Conservation (phyloP, 2,113 vertebrate genomes). For the Cyanocitta stelleri region DNA sequence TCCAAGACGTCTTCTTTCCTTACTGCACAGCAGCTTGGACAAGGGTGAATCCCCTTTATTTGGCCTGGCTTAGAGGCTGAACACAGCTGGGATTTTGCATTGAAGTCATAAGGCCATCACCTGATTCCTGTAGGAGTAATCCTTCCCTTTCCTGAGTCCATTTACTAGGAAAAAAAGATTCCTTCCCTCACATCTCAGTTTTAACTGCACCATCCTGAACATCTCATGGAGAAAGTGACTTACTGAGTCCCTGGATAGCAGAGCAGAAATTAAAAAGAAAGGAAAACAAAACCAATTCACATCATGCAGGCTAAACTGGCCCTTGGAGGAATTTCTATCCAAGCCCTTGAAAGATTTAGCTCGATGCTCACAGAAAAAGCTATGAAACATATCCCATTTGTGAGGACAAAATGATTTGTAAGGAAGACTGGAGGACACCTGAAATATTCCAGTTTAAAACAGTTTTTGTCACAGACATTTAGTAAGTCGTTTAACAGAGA, state of each 20-base stretch:
- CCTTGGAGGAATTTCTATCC: not conserved
- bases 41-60: not conserved
- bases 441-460: not conserved
- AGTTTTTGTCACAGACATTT: not conserved
- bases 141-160: not conserved
- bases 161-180: not conserved
- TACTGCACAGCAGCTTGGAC: not conserved
- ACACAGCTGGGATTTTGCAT: not conserved
- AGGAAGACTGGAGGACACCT: not conserved
- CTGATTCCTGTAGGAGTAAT: not conserved
- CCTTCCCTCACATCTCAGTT: not conserved
- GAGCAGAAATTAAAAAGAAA: not conserved
- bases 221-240: not conserved
- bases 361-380: not conserved
- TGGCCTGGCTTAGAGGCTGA: not conserved
- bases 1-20: not conserved
- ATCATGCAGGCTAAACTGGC: not conserved
- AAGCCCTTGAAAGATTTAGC: not conserved
- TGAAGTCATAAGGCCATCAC: not conserved
- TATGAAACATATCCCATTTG: not conserved
- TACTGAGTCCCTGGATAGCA: not conserved
- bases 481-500: not conserved
- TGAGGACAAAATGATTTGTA: not conserved
- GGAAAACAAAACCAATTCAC: not conserved
- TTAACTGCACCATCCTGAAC: not conserved